Conservation (phyloP, 2,797 vertebrate species). For the Pogonophryne albipinna region DNA sequence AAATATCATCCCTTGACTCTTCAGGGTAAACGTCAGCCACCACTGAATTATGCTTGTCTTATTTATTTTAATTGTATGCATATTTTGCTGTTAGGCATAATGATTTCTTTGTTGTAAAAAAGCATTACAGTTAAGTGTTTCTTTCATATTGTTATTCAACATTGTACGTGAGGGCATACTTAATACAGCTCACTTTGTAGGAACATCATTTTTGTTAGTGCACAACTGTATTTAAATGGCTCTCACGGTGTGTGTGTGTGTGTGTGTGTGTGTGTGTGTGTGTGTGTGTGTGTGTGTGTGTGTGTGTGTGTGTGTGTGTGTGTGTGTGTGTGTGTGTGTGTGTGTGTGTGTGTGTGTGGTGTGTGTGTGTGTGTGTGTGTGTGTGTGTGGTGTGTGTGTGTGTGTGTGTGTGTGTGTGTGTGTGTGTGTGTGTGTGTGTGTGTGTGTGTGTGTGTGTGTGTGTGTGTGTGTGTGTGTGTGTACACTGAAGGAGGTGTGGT, state of each 20-base stretch:
- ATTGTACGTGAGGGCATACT: not conserved
- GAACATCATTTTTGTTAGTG: conserved; percentile 6
- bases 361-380: no score
- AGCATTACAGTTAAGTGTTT: not conserved
- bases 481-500: conserved; percentile 94
- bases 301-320: conserved; percentile 8
- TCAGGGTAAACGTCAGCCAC: conserved; percentile 36
- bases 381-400: no score
- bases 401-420: no score
- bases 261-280: conserved; percentile 8
- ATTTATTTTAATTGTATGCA: not conserved
- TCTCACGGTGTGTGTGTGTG: conserved; percentile 16
- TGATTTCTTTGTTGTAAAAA: not conserved
- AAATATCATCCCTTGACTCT: conserved; percentile 25
- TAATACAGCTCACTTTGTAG: conserved; percentile 10
- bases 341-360: not conserved
- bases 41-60: conserved; percentile 27
- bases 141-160: conserved; percentile 4
- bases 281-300: conserved; percentile 8
- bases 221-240: conserved; percentile 4
- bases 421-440: no score
- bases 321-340: conserved; percentile 8
- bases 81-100: not conserved
- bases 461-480: not conserved
- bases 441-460: no score